A percentile compares a stretch with the other conserved stretches of the same genome.
phyloP scores from a whole-genome alignment of 2,888 invertebrate species.

The Galerucella calmariensis region DNA sequence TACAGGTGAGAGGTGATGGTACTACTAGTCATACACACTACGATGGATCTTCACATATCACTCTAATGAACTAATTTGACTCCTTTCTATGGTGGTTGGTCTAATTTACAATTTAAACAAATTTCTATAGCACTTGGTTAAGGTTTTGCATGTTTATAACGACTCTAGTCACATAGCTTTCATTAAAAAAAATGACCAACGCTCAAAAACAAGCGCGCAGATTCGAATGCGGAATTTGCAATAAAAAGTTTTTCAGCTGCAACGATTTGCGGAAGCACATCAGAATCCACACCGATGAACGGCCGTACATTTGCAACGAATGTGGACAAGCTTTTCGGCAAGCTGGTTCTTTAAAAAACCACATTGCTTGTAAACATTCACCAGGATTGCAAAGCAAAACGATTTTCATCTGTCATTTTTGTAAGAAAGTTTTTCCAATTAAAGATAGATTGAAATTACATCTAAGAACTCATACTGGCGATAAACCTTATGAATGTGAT shows the following conservation, averaged over 20 bases:
- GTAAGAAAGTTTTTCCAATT: slow-evolving; percentile 79
- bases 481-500: slow-evolving; percentile 74
- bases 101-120: slow-evolving; percentile 24
- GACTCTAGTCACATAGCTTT: slow-evolving; percentile 24
- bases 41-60: slow-evolving; percentile 52
- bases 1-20: slow-evolving; percentile 57
- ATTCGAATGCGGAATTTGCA: slow-evolving; percentile 72
- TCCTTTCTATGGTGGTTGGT: slow-evolving; percentile 39
- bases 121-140: slow-evolving; percentile 36
- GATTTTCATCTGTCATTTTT: slow-evolving; percentile 77
- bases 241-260: slow-evolving; percentile 73
- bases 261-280: slow-evolving; percentile 76
- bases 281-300: slow-evolving; percentile 73
- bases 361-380: slow-evolving; percentile 70
- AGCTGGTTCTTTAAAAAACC: slow-evolving; percentile 73
- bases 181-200: slow-evolving; percentile 65
- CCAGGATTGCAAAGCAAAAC: slow-evolving; percentile 60
- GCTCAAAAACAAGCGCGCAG: slow-evolving; percentile 63
- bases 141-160: slow-evolving; percentile 28
- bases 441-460: slow-evolving; percentile 81
- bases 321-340: slow-evolving; percentile 75
- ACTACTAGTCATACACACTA: slow-evolving; percentile 48
- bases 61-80: slow-evolving; percentile 44
- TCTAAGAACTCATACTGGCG: slow-evolving; percentile 78
- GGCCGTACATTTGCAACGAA: slow-evolving; percentile 72